Base-by-base conservation (phyloP, 2,888 invertebrate genomes). In the Dryobotodes eremita region DNA sequence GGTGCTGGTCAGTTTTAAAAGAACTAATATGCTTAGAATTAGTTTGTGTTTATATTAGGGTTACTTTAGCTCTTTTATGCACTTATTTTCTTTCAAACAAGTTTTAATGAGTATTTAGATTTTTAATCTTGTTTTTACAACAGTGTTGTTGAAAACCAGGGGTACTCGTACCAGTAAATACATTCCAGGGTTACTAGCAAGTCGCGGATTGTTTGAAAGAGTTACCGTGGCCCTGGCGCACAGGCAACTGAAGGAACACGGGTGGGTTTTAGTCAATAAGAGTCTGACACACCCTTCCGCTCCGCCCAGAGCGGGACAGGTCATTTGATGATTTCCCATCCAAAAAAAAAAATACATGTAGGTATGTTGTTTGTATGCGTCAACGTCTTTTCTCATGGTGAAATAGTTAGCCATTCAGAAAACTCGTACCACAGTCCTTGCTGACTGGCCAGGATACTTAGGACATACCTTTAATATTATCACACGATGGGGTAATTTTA, bases 1-100 rank as follows among this genome's bases (percentile, higher is more conserved):
- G 42, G 42, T 42, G 42, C 64, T 62, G 26, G 61, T 75, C 31
- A 48, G 71, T 83, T 75, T 61, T 50, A 75, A 23, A 75, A 71
- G 36, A 79, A 64, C 74, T 71, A 86, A 78, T 73, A 86, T 71
- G 42, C 61, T 85, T 50, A 66, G 55, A 53, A 72, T 72, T 65
- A 36, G 62, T 82, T 75, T 48, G 50, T 13, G 48, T 26, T 61
- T 85, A 42, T 26, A 1, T 8, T 46, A 10, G 10, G 10, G 70
- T 62, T 82, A 71, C 64, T 82, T 72, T 61, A 50, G 15, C 7
- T 7, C 2, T 46, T 55, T n/a, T 26, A 13, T 72, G 53, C 6
- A 26, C 7, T 31, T 59, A 31, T 59, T 53, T 50, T 57, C 20
- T 66, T 31, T 31, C n/a, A 65, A 50, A 26, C 53, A 20, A 50